Evolutionary conservation across 2,888 invertebrate species (phyloP).

Genomic region (Pristionchus fissidentatus): DNA sequence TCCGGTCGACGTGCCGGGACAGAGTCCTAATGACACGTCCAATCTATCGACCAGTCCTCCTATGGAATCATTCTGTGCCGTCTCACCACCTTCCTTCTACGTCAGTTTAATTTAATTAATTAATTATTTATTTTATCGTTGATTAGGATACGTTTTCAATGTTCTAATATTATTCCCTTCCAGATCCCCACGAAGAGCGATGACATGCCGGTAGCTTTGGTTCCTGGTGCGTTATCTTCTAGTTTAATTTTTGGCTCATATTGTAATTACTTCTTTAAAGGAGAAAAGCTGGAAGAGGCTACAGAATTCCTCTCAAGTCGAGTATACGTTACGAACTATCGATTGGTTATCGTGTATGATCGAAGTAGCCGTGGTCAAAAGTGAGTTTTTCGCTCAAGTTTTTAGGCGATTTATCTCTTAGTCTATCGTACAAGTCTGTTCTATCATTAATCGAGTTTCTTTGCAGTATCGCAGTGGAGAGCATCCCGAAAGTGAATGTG

Average conservation of each 20-base stretch:
- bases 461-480: constrained; percentile 29
- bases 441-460: not conserved
- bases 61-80: not conserved
- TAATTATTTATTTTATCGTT: not conserved
- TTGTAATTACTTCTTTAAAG: not conserved
- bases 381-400: not conserved
- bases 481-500: constrained; percentile 14
- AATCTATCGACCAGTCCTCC: not conserved
- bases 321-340: constrained; percentile 34
- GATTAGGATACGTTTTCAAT: not conserved
- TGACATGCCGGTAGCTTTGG: not conserved
- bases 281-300: constrained; percentile 37
- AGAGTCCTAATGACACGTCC: constrained; percentile 7
- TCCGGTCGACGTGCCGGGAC: constrained; percentile 33
- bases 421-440: not conserved
- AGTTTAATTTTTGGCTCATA: not conserved
- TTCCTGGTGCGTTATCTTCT: constrained; percentile 1
- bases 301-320: not conserved
- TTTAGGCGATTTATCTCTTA: not conserved
- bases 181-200: not conserved
- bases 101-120: not conserved
- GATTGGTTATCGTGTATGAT: constrained; percentile 3
- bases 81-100: not conserved
- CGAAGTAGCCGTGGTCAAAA: not conserved
- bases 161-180: not conserved